Conservation (phyloP, 2,888 invertebrate species). For the Protula sp. region DNA sequence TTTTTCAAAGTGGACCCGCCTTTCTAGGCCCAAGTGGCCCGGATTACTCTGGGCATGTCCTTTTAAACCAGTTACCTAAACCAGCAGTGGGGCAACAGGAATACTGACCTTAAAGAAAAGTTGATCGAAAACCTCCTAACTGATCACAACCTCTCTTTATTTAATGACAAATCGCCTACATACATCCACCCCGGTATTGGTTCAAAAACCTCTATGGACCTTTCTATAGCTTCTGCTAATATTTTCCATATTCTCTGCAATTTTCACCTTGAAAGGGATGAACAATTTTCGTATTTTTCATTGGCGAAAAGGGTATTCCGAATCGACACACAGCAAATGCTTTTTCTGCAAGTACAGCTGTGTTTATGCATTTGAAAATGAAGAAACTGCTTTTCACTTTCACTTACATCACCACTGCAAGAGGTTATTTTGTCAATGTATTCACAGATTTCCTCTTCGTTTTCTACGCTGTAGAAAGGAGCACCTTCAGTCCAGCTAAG, state of each 20-base stretch:
- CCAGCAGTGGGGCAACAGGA: no score
- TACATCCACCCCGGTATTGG: no score
- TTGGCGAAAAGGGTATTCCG: neutral
- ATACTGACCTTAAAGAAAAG: no score
- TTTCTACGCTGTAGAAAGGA: neutral
- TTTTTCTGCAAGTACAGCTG: neutral
- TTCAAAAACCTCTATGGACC: no score
- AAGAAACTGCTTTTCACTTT: neutral
- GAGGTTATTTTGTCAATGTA: neutral
- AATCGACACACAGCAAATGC: neutral
- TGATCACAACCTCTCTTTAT: no score
- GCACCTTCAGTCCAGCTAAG: conserved; percentile 1
- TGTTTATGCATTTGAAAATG: conserved; percentile 1
- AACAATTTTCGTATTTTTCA: neutral
- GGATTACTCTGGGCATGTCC: no score
- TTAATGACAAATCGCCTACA: no score
- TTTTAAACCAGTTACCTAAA: no score
- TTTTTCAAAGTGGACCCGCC: no score
- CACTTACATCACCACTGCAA: neutral
- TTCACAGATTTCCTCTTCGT: neutral
- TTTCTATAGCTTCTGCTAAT: neutral
- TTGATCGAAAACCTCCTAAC: no score
- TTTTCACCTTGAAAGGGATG: neutral
- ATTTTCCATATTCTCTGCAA: neutral
- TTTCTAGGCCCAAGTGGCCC: no score